Percentiles rank a stretch among this genome's conserved stretches.
Evolutionary conservation across 1,140 invertebrate species (phyloP).

Genomic region (Neodiprion pinetum): DNA sequence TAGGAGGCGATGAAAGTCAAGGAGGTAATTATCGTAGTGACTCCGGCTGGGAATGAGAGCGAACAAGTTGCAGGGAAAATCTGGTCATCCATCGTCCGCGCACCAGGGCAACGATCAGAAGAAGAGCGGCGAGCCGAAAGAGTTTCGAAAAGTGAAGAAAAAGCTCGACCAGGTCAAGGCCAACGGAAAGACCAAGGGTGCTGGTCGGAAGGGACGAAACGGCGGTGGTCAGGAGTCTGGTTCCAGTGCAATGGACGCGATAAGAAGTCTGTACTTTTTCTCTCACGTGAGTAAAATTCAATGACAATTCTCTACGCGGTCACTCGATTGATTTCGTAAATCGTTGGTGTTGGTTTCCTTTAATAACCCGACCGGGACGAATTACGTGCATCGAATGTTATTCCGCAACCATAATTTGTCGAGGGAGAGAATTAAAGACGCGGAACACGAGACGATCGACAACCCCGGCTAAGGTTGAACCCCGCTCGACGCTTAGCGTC

Average conservation of each 20-base stretch:
- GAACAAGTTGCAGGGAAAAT: neutral
- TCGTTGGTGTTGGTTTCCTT: neutral
- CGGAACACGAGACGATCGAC: too few species aligned
- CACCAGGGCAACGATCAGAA: neutral
- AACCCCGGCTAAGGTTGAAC: too few species aligned
- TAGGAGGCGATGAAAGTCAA: too few species aligned
- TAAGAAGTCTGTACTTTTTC: constrained; percentile 50
- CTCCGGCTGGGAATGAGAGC: neutral
- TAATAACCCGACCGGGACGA: neutral
- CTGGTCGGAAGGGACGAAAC: neutral
- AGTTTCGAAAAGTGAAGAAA: neutral
- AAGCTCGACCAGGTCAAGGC: neutral
- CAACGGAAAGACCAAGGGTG: neutral
- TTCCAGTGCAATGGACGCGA: constrained; percentile 51
- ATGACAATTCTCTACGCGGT: neutral
- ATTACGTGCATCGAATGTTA: neutral
- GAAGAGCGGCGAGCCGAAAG: neutral
- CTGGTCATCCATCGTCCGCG: neutral
- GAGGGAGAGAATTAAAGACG: too few species aligned
- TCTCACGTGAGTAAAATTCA: constrained; percentile 46
- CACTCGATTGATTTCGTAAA: neutral
- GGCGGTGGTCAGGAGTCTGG: neutral
- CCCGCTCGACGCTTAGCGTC: too few species aligned
- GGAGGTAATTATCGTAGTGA: neutral
- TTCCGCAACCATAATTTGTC: too few species aligned